phyloP scores from a whole-genome alignment of 2,888 invertebrate species.

The Sesamia inferens region DNA sequence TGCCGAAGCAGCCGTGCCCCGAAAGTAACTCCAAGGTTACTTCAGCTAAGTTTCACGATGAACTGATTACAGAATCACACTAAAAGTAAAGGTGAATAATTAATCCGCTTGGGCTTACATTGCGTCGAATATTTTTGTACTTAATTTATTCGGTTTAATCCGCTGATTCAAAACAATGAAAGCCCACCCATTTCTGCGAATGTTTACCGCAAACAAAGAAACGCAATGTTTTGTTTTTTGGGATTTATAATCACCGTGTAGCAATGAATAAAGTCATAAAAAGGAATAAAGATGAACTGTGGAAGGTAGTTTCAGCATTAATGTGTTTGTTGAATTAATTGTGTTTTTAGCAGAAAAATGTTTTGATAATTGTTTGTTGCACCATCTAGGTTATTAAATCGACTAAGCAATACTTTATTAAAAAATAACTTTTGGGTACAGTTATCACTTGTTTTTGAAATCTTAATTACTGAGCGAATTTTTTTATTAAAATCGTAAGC shows the following conservation, averaged over 20 bases:
- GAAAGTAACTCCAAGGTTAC: too few relatives aligned
- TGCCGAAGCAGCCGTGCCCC: too few relatives aligned
- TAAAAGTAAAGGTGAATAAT: slow-evolving; percentile 10
- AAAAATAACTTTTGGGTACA: too few relatives aligned
- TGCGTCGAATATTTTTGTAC: slow-evolving; percentile 30
- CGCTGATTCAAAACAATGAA: slow-evolving; percentile 55
- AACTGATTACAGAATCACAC: neutral
- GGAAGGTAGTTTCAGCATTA: slow-evolving; percentile 27
- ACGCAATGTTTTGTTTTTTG: slow-evolving; percentile 47
- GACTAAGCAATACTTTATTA: too few relatives aligned
- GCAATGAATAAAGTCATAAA: slow-evolving; percentile 56
- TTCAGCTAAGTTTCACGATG: too few relatives aligned
- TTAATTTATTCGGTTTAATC: slow-evolving; percentile 33
- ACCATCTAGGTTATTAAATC: too few relatives aligned
- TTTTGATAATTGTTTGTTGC: slow-evolving; percentile 9
- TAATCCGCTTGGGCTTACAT: slow-evolving; percentile 19
- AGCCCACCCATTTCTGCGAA: slow-evolving; percentile 37
- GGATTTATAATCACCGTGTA: slow-evolving; percentile 54
- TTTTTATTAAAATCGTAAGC: too few relatives aligned
- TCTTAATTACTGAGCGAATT: too few relatives aligned
- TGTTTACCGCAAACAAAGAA: slow-evolving; percentile 58
- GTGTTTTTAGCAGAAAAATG: slow-evolving; percentile 11
- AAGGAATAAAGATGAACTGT: slow-evolving; percentile 37
- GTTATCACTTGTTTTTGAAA: too few relatives aligned
- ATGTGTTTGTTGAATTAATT: slow-evolving; percentile 39